Percentiles rank a stretch among this genome's conserved stretches.
These are phyloP conservation scores for Microtus richardsoni DNA, from an alignment of 2,113 vertebrate genomes.

Conservation along the genomic window DNA sequence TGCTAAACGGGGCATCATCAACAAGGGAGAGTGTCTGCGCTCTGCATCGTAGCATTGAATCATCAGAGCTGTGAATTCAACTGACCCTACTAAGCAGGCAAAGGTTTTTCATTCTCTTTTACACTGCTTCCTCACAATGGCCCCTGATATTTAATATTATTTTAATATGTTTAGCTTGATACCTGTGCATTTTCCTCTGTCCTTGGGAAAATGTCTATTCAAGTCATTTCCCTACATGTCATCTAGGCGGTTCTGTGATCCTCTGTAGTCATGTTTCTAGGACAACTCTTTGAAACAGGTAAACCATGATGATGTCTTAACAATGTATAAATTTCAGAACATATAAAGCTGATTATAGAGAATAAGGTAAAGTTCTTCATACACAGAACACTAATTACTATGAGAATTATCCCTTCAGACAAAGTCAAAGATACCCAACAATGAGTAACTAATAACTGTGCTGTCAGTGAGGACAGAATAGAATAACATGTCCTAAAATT, in stretches of 20 bases:
- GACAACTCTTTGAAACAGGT: not conserved
- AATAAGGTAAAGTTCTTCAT: not conserved
- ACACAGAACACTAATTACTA: rapidly evolving
- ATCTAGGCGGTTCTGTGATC: not conserved
- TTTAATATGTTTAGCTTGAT: too few relatives aligned
- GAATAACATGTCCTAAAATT: not conserved
- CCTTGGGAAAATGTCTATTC: not conserved
- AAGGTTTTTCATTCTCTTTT: not conserved
- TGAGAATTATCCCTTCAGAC: not conserved
- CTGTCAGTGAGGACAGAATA: not conserved
- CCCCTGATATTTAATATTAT: not conserved
- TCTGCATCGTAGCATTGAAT: not conserved
- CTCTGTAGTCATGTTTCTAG: not conserved
- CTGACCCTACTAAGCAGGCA: not conserved
- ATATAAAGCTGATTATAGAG: not conserved
- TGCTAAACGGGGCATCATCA: too few relatives aligned
- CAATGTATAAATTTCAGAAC: not conserved
- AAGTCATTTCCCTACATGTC: not conserved
- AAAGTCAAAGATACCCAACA: not conserved
- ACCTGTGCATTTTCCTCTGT: not conserved
- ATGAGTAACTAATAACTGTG: not conserved
- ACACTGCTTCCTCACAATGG: not conserved
- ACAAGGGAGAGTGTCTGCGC: rapidly evolving
- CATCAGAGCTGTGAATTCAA: not conserved
- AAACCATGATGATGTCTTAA: not conserved